Conservation (phyloP, 2,113 vertebrate genomes). For the Anseranas semipalmata region DNA sequence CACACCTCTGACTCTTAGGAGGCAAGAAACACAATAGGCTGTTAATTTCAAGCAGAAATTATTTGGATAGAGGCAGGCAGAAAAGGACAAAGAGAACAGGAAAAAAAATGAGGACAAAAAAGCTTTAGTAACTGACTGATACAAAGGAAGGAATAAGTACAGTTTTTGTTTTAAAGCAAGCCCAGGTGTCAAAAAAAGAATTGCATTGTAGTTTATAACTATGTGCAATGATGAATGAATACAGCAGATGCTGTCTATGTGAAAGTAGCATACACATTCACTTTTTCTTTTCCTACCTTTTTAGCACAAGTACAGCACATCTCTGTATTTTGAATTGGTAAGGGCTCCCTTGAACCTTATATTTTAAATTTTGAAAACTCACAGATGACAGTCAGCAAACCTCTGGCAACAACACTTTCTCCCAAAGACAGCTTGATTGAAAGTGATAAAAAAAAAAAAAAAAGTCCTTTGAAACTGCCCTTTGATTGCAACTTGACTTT, state of each 20-base stretch:
- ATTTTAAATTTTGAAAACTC: neutral
- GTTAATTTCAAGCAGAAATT: neutral
- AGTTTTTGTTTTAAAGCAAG: neutral
- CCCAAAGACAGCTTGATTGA: neutral
- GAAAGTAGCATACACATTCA: neutral
- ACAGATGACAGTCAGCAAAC: neutral
- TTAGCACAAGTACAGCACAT: neutral
- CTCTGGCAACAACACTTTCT: neutral
- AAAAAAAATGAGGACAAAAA: neutral
- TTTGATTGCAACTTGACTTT: neutral
- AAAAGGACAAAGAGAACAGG: neutral
- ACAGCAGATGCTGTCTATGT: neutral
- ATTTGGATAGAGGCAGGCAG: neutral
- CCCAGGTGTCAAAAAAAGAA: neutral
- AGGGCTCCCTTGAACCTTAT: neutral
- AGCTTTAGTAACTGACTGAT: neutral
- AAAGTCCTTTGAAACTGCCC: fast-evolving
- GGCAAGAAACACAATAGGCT: fast-evolving
- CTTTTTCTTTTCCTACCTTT: neutral
- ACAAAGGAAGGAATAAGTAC: neutral
- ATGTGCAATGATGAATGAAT: neutral
- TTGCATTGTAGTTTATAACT: neutral
- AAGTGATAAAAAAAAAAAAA: neutral
- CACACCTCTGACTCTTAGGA: neutral
- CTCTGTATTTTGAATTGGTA: neutral